Conservation (phyloP, 2,888 invertebrate species). For the Neocrepidodera transversa region DNA sequence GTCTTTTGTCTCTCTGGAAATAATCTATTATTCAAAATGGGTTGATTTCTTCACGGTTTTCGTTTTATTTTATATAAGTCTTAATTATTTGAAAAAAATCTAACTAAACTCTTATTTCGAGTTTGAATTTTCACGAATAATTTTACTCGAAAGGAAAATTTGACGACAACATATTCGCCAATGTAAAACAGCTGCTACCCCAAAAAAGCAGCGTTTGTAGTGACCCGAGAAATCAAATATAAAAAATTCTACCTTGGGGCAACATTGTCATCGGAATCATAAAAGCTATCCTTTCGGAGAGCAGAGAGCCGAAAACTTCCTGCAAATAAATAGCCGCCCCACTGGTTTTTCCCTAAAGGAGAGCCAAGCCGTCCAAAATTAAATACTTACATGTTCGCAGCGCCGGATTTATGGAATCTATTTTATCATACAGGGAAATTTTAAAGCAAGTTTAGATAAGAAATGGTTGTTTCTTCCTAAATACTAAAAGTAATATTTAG, state of each 20-base stretch:
- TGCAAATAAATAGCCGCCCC: constrained; percentile 18
- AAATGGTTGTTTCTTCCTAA: too few relatives aligned
- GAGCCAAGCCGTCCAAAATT: constrained; percentile 3
- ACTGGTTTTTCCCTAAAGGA: constrained; percentile 17
- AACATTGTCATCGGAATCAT: constrained; percentile 24
- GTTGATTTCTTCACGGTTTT: too few relatives aligned
- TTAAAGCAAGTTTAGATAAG: not conserved
- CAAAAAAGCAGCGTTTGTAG: constrained; percentile 11
- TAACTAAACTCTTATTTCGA: too few relatives aligned
- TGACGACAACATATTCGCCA: not conserved
- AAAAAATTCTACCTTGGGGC: constrained; percentile 19
- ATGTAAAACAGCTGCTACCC: constrained; percentile 22
- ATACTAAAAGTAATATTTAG: too few relatives aligned
- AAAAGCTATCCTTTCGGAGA: constrained; percentile 20
- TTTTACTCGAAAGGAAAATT: too few relatives aligned
- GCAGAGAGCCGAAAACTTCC: constrained; percentile 19
- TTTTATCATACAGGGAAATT: not conserved
- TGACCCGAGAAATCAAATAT: constrained; percentile 24
- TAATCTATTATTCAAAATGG: constrained; percentile 6
- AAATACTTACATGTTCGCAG: not conserved
- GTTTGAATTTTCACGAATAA: too few relatives aligned
- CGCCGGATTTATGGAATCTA: not conserved
- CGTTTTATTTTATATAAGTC: too few relatives aligned
- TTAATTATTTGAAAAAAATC: too few relatives aligned
- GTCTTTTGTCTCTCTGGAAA: constrained; percentile 7